Evolutionary conservation across 2,797 vertebrate genomes (phyloP), one percentile per base, ranked within the genome.

Genomic region (Myripristis murdjan): DNA sequence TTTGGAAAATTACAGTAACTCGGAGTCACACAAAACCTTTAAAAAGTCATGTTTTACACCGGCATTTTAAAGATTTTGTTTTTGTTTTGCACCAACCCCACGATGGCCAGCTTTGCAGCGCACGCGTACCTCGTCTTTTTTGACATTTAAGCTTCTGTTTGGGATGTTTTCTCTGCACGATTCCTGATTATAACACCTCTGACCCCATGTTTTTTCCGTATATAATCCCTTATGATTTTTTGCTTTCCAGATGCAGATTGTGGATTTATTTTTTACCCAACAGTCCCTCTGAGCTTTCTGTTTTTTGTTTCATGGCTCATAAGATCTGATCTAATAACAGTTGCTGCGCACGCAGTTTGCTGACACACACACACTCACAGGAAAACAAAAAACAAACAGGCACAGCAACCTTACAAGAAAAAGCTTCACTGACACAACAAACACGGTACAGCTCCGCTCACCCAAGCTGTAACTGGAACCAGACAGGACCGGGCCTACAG

Each of bases 1-100:
- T 87, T 87, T 68, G 66, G 57, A 14, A 23, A 79, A 73, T 73
- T 66, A 51, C 77, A 63, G 62, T 46, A 61, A 79, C 62, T 63
- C 31, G 6, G 39, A 83, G 16, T 61, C 54, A 20, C 20, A 66
- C 44, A 37, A 59, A 57, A 49, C 23, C 12, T 47, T 66, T 49
- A 5, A 43, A 60, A 57, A 58, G 23, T 33, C 5, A 18, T 43
- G 31, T 70, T 82, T 78, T 55, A 71, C 53, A 51, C 57, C 16
- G 1, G 1, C 3, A 16, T 18, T 48, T 28, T 1, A 33, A n/a
- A 16, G 26, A 54, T 33, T 53, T 31, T 28, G 26, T 54, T 14
- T 46, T 53, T 28, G 26, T 52, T 14, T 41, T 53, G 44, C 23
- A 60, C 26, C n/a, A 6, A 7, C 14, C 60, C 67, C 35, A 37